phyloP scores from a whole-genome alignment of 2,113 vertebrate species.

The Ptychochromis oligacanthus region DNA sequence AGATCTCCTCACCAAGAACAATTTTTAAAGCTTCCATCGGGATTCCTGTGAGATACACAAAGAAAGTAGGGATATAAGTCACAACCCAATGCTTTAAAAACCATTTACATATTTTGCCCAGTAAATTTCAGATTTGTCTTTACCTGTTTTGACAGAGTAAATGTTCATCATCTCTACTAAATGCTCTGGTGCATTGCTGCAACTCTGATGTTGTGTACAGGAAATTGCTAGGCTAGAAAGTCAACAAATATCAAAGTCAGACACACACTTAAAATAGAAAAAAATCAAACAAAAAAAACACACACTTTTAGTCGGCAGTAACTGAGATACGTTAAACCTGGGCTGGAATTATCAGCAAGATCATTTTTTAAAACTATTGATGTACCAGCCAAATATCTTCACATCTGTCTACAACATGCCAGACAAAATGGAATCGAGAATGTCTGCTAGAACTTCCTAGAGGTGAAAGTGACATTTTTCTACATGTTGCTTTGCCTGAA shows the following conservation, averaged over 20 bases:
- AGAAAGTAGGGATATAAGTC: background rate
- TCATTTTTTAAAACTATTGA: background rate
- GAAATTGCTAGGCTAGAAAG: constrained; percentile 60
- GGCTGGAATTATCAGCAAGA: background rate
- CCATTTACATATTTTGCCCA: background rate
- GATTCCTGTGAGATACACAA: constrained; percentile 80
- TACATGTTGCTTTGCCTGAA: background rate
- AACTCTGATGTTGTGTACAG: constrained; percentile 77
- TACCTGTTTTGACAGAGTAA: constrained; percentile 89
- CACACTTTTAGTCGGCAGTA: background rate
- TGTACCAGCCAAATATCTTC: background rate
- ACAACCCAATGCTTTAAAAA: background rate
- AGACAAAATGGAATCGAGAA: background rate
- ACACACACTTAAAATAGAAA: too few relatives aligned
- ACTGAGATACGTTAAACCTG: background rate
- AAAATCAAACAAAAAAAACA: constrained; percentile 7
- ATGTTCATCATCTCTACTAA: constrained; percentile 87
- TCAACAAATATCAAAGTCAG: constrained; percentile 39
- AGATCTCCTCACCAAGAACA: constrained; percentile 91
- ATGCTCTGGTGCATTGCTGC: constrained; percentile 81
- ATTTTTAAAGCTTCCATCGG: constrained; percentile 83
- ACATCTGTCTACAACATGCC: background rate
- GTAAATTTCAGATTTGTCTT: background rate
- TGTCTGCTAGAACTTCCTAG: background rate
- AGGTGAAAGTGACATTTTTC: background rate